phyloP scores from a whole-genome alignment of 2,113 vertebrate species.

The Pycnonotus jocosus region DNA sequence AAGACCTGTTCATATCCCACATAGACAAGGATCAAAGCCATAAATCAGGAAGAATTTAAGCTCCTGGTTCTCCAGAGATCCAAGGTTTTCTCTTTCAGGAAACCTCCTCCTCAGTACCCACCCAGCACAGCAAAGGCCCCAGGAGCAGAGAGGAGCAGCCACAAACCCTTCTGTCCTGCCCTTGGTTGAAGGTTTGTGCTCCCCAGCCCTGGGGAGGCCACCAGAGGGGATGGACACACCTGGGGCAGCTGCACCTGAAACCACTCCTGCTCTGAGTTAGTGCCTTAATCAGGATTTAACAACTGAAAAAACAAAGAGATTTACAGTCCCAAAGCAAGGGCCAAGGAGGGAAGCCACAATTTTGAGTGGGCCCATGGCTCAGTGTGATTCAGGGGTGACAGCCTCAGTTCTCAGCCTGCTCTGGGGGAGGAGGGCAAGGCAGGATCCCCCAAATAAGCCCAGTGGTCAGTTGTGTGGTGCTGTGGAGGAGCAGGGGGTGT shows the following conservation, averaged over 20 bases:
- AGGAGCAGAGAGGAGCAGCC: rapidly evolving
- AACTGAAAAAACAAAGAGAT: background rate
- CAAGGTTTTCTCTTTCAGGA: rapidly evolving
- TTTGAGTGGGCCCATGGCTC: background rate
- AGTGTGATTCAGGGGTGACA: background rate
- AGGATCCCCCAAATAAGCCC: background rate
- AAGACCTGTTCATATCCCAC: rapidly evolving
- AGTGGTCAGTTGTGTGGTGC: background rate
- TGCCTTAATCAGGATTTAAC: background rate
- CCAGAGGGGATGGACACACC: background rate
- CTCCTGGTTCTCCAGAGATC: rapidly evolving
- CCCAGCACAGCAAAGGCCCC: rapidly evolving
- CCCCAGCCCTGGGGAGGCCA: background rate
- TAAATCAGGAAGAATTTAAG: background rate
- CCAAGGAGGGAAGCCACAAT: rapidly evolving
- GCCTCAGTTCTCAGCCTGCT: background rate
- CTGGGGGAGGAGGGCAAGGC: background rate
- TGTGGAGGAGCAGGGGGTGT: background rate
- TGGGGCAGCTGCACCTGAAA: background rate
- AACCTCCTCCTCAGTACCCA: background rate
- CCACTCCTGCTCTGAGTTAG: background rate
- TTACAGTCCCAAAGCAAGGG: background rate
- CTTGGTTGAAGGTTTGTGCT: background rate
- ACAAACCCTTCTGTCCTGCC: rapidly evolving
- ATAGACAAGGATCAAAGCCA: rapidly evolving